These are phyloP conservation scores for Cantharis lateralis DNA, from an alignment of 2,888 invertebrate species.

Conservation along the genomic window DNA sequence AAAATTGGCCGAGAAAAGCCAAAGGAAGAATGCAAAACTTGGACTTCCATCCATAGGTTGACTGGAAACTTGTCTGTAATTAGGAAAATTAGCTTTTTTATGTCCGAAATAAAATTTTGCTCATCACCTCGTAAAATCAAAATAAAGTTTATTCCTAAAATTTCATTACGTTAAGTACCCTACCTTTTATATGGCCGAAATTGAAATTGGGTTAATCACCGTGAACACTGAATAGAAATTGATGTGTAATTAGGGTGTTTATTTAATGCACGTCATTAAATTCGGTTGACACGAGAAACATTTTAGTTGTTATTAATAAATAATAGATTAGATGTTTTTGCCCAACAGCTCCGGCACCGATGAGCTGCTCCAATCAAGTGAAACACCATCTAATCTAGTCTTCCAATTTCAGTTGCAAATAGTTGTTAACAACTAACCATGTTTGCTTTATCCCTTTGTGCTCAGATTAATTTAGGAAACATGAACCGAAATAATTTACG, in stretches of 20 bases:
- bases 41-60: too few relatives aligned
- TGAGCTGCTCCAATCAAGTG: neutral
- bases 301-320: neutral
- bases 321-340: neutral
- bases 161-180: neutral
- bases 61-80: neutral
- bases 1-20: neutral
- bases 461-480: neutral
- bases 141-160: neutral
- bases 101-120: neutral
- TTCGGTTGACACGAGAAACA: neutral
- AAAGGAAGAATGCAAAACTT: too few relatives aligned
- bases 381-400: neutral
- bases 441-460: neutral
- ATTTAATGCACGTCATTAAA: neutral
- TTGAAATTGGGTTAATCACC: constrained; percentile 1
- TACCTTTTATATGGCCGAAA: neutral
- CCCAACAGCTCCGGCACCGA: neutral
- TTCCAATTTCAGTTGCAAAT: neutral
- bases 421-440: neutral
- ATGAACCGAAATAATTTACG: neutral
- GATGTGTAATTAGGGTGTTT: constrained; percentile 1
- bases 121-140: neutral
- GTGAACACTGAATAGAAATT: neutral
- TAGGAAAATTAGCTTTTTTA: neutral